phyloP scores from a whole-genome alignment of 2,113 vertebrate genomes.

The Vidua chalybeata region DNA sequence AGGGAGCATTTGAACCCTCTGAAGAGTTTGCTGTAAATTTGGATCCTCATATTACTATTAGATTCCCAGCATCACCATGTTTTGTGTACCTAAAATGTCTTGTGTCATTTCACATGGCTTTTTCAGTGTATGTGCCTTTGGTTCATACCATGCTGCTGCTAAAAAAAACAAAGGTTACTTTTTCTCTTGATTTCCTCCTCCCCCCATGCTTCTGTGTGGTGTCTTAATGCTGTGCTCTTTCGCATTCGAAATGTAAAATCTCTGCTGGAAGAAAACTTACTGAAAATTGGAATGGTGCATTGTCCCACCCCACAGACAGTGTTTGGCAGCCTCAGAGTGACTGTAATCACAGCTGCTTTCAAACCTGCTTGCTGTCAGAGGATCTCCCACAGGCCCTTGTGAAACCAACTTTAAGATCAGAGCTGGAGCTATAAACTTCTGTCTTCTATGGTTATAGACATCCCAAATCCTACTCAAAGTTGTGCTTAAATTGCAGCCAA shows the following conservation, averaged over 20 bases:
- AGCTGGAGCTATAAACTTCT: constrained; percentile 26
- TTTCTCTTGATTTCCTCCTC: not conserved
- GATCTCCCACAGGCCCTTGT: not conserved
- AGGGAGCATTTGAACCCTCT: not conserved
- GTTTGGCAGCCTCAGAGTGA: not conserved
- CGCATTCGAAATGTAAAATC: constrained; percentile 3
- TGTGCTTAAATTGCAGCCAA: not conserved
- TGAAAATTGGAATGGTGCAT: not conserved
- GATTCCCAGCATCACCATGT: not conserved
- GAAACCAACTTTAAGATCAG: constrained; percentile 1
- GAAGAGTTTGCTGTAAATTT: not conserved
- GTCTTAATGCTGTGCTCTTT: not conserved
- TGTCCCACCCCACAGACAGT: not conserved
- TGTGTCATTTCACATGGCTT: not conserved
- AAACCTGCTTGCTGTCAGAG: constrained; percentile 3
- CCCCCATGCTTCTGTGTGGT: not conserved
- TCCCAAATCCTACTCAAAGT: constrained; percentile 14
- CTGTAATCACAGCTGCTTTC: constrained; percentile 37
- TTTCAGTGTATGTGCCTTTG: not conserved
- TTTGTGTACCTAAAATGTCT: not conserved
- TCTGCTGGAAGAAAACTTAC: not conserved
- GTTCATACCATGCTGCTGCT: not conserved
- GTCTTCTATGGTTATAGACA: constrained; percentile 22
- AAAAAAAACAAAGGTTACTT: not conserved
- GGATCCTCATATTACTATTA: not conserved